A percentile compares a stretch with the other conserved stretches of the same genome.
Evolutionary conservation across 2,113 vertebrate genomes (phyloP).

Genomic region (Esox niger): DNA sequence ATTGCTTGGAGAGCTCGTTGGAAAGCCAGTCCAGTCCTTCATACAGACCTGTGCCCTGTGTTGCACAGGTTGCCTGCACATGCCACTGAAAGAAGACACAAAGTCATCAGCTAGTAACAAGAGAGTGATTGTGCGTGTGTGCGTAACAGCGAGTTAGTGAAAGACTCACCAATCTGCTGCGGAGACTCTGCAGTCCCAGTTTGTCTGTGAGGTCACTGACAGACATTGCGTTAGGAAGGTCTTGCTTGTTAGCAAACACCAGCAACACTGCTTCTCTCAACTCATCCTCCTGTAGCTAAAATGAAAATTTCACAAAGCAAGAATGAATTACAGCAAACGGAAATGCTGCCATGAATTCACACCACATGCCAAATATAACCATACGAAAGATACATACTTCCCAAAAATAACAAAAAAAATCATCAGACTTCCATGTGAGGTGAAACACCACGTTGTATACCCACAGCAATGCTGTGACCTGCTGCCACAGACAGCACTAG

Average conservation of each 20-base stretch:
- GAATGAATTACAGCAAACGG: too few relatives aligned
- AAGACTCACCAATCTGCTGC: constrained; percentile 78
- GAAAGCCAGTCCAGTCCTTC: constrained; percentile 94
- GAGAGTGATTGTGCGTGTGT: not conserved
- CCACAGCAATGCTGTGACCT: too few relatives aligned
- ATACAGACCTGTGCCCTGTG: constrained; percentile 85
- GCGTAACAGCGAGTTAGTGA: not conserved
- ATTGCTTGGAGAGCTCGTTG: constrained; percentile 80
- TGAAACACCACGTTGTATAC: too few relatives aligned
- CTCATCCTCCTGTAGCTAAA: constrained; percentile 84
- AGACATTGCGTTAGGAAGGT: constrained; percentile 88
- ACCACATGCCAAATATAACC: too few relatives aligned
- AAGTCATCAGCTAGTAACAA: not conserved
- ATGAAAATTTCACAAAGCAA: too few relatives aligned
- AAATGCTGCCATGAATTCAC: too few relatives aligned
- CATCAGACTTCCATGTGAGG: too few relatives aligned
- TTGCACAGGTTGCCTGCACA: constrained; percentile 85
- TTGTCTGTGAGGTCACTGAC: constrained; percentile 86
- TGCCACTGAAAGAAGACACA: constrained; percentile 77
- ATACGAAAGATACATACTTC: too few relatives aligned
- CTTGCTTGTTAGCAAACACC: constrained; percentile 94
- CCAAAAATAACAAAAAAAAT: too few relatives aligned
- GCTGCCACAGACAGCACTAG: too few relatives aligned
- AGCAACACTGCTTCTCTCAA: constrained; percentile 84
- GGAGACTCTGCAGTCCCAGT: constrained; percentile 78